Evolutionary conservation across 2,797 vertebrate genomes (phyloP), one percentile per base, ranked within the genome.

Genomic region (Tragopan temminckii): DNA sequence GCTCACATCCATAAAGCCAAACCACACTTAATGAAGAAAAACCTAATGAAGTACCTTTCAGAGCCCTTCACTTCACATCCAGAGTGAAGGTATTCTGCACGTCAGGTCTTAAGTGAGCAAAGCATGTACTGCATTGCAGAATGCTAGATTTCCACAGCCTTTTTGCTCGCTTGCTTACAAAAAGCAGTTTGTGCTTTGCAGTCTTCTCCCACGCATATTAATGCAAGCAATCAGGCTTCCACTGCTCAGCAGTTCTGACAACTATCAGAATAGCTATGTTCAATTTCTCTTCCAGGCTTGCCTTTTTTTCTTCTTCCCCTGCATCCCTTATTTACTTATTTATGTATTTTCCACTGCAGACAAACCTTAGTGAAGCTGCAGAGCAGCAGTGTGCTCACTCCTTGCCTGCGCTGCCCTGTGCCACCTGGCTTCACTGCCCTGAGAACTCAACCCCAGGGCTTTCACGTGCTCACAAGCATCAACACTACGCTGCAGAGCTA

Each of bases 201-300:
- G 71, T 66, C n/a, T 66, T 68, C 88, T 82, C 85, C 77, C 40
- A 8, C 3, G 38, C 95, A 86, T 55, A 71, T 50, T 76, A 95
- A 88, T 35, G 31, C 68, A 33, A 67, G 85, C 85, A 35, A 67
- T 52, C 64, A 1, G 7, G 61, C 61, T 76, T 52, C 85, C 52
- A 23, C 57, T 57, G 70, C 79, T 50, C 69, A 76, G 55, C 66
- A 75, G 76, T 78, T 40, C 40, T 75, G 68, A 84, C 70, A 81
- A 16, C n/a, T 50, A 80, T 52, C 59, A 59, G 25, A 78, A 52
- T 4, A 78, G 72, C 78, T 48, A 36, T 2, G 14, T 52, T 85
- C 75, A 38, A 14, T 77, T 81, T 83, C 70, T 95, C 45, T 33
- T 74, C 80, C 66, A 53, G 74, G 43, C n/a, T 69, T 40, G 27